Evolutionary conservation across 2,888 invertebrate species (phyloP).

Genomic region (Leistus spinibarbis): DNA sequence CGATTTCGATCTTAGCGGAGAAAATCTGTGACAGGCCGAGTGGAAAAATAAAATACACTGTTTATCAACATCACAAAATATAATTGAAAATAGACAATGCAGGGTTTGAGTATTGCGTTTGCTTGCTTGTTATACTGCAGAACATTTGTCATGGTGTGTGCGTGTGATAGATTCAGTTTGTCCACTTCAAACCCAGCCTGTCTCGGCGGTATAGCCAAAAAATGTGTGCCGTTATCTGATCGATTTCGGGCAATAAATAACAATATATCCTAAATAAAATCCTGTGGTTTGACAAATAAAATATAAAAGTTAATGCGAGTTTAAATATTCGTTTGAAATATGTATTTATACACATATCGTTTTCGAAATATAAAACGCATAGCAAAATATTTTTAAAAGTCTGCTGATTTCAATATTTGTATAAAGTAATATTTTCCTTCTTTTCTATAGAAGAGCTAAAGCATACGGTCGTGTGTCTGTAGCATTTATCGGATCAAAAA

Average conservation of each 20-base stretch:
- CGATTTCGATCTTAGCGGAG: not conserved
- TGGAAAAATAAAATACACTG: slow-evolving; percentile 22
- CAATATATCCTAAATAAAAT: not conserved
- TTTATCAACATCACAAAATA: slow-evolving; percentile 36
- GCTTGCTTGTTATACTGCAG: slow-evolving; percentile 1
- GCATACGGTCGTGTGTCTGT: too few species aligned
- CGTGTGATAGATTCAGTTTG: not conserved
- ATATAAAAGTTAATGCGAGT: not conserved
- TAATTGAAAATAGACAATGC: slow-evolving; percentile 28
- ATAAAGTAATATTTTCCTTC: too few species aligned
- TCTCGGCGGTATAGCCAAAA: not conserved
- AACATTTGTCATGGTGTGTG: slow-evolving; percentile 18
- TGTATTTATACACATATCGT: too few species aligned
- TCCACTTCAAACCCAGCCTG: not conserved
- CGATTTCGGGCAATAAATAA: not conserved
- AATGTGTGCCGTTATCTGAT: not conserved
- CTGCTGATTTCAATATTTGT: too few species aligned
- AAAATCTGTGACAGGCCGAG: not conserved
- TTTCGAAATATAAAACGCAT: too few species aligned
- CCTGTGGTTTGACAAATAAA: not conserved
- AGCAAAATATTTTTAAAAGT: too few species aligned
- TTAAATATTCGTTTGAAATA: not conserved
- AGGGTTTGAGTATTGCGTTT: not conserved
- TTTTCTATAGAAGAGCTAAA: too few species aligned
- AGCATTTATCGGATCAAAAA: too few species aligned